Evolutionary conservation across 2,113 vertebrate species (phyloP), one percentile per base, ranked within the genome.

Genomic region (Rhombomys opimus): DNA sequence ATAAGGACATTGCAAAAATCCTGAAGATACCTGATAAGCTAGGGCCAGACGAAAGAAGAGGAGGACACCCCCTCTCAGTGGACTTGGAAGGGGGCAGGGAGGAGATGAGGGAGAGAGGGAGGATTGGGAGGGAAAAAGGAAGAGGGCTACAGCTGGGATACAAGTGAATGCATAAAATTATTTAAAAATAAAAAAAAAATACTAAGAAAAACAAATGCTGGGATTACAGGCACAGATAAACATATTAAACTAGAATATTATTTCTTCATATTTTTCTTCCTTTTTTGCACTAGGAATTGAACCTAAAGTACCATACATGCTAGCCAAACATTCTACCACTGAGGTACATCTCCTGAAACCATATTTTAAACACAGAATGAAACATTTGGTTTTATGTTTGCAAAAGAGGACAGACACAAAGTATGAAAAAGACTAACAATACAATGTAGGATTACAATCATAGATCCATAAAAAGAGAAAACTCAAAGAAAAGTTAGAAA

Each of bases 401-500:
- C 68, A 41, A 94, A 86, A 63, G 23, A 14, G 10, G 68, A 95
- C 75, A 92, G 25, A 1, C 7, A 73, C 18, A 80, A 82, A 87
- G 25, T 65, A 92, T 38, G 38, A 30, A 54, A 84, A 90, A 63
- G 27, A 81, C 10, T 61, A 54, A 85, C 35, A 81, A 93, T 94
- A 41, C 38, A 72, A 41, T 30, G 13, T 67, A 30, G 25, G 61
- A 82, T 57, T 81, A 89, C 52, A 82, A 95, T 78, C 68, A 95
- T 8, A 81, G 68, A 82, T 10, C 4, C 35, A 91, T n/a, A 57
- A 57, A 57, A 88, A 89, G 41, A 73, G 14, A 7, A 46, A 52
- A 82, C 4, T 88, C 22, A 92, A 68, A 50, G 41, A 90, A 95
- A 93, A 92, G 2, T 65, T 75, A 52, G 25, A 92, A 54, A 18